Evolutionary conservation across 2,888 invertebrate genomes (phyloP).

Genomic region (Xestia ashworthii): DNA sequence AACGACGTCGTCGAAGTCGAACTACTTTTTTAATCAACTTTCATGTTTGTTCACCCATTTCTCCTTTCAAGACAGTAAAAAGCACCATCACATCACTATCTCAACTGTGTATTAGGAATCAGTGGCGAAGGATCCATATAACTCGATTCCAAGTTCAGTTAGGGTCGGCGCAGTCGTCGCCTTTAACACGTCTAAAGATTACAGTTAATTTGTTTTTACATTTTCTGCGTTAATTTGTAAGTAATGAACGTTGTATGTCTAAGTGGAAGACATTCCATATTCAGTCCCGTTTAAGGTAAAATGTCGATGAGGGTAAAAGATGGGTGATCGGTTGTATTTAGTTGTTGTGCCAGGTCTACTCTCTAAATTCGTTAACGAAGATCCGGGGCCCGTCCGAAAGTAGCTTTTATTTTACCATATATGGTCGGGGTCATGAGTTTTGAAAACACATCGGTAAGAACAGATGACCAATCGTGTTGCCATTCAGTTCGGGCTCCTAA

Average conservation of each 20-base stretch:
- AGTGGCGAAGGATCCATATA: no score
- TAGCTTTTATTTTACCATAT: no score
- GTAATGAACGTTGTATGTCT: constrained; percentile 32
- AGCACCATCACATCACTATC: background rate
- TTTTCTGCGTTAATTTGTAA: constrained; percentile 23
- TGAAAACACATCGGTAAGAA: no score
- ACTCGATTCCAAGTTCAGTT: background rate
- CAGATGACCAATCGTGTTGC: no score
- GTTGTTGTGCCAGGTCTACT: constrained; percentile 3
- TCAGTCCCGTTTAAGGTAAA: constrained; percentile 4
- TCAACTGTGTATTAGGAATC: background rate
- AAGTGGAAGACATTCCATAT: constrained; percentile 51
- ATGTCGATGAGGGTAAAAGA: constrained; percentile 20
- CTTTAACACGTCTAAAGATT: background rate
- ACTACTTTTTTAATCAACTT: background rate
- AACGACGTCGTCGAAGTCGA: background rate
- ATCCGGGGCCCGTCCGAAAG: no score
- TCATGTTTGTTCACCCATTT: background rate
- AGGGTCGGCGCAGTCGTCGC: background rate
- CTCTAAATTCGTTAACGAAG: no score
- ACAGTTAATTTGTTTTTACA: constrained; percentile 1
- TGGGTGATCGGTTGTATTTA: constrained; percentile 1
- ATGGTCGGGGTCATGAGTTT: no score
- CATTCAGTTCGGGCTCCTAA: no score
- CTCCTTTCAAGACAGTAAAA: background rate